These are phyloP conservation scores for Cheilosia vulpina DNA, from an alignment of 2,888 invertebrate genomes.

Conservation along the genomic window DNA sequence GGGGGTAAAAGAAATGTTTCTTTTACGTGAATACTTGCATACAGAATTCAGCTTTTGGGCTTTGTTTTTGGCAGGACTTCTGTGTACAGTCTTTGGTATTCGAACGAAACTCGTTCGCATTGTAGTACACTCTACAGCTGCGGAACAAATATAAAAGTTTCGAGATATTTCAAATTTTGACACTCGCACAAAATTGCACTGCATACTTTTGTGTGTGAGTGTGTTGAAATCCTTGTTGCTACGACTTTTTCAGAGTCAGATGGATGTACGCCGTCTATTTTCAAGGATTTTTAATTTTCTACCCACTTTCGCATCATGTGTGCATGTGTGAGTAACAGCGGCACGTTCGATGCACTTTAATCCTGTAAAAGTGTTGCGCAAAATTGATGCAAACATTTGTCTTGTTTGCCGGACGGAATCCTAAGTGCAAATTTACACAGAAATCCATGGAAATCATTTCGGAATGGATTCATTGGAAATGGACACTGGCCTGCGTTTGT, in stretches of 20 bases:
- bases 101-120: conserved; percentile 10
- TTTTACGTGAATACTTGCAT: conserved; percentile 70
- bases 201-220: conserved; percentile 10
- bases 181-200: conserved; percentile 71
- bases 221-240: conserved; percentile 16
- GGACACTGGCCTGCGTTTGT: not conserved
- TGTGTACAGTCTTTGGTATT: conserved; percentile 15
- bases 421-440: conserved; percentile 66
- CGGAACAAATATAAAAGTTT: conserved; percentile 71
- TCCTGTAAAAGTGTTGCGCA: conserved; percentile 64
- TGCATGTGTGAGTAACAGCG: not conserved
- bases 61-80: conserved; percentile 51
- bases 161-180: conserved; percentile 73
- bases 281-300: conserved; percentile 42
- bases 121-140: conserved; percentile 6
- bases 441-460: conserved; percentile 56
- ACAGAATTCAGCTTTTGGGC: conserved; percentile 50
- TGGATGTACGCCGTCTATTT: not conserved
- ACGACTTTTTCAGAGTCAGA: conserved; percentile 37
- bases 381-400: conserved; percentile 72
- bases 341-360: conserved; percentile 57
- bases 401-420: conserved; percentile 55
- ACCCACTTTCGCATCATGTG: conserved; percentile 10
- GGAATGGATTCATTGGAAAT: conserved; percentile 59
- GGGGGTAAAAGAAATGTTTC: conserved; percentile 57